Evolutionary conservation across 2,113 vertebrate species (phyloP).

Genomic region (Silurus asotus): DNA sequence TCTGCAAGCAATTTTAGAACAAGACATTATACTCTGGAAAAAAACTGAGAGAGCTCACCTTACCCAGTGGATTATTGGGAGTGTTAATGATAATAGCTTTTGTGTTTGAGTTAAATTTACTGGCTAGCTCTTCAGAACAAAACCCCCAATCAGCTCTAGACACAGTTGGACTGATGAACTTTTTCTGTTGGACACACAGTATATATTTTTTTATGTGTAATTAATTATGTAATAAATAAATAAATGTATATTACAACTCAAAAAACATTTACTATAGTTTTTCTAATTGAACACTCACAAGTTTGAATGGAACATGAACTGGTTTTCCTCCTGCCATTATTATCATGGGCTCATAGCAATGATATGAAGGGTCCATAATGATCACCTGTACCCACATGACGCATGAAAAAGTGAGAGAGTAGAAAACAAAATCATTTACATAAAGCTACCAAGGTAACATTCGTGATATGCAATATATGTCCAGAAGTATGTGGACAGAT

Average conservation of each 20-base stretch:
- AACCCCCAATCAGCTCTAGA: slow-evolving; percentile 85
- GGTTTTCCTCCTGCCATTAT: slow-evolving; percentile 85
- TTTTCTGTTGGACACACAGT: slow-evolving; percentile 66
- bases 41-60: slow-evolving; percentile 71
- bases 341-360: slow-evolving; percentile 92
- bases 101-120: slow-evolving; percentile 82
- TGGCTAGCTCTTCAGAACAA: slow-evolving; percentile 80
- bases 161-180: slow-evolving; percentile 56
- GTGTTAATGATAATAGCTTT: slow-evolving; percentile 92
- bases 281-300: slow-evolving; percentile 71
- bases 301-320: slow-evolving; percentile 82
- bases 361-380: slow-evolving; percentile 91
- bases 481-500: neutral
- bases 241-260: neutral
- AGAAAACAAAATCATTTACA: neutral
- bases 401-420: slow-evolving; percentile 24
- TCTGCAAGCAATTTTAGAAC: neutral
- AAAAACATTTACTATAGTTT: neutral
- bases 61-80: slow-evolving; percentile 93
- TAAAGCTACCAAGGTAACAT: neutral
- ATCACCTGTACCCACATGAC: slow-evolving; percentile 78
- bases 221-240: neutral
- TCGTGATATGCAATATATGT: neutral
- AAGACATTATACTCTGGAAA: neutral
- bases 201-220: neutral